Evolutionary conservation across 2,888 invertebrate species (phyloP).

Genomic region (Hypomecis punctinalis): DNA sequence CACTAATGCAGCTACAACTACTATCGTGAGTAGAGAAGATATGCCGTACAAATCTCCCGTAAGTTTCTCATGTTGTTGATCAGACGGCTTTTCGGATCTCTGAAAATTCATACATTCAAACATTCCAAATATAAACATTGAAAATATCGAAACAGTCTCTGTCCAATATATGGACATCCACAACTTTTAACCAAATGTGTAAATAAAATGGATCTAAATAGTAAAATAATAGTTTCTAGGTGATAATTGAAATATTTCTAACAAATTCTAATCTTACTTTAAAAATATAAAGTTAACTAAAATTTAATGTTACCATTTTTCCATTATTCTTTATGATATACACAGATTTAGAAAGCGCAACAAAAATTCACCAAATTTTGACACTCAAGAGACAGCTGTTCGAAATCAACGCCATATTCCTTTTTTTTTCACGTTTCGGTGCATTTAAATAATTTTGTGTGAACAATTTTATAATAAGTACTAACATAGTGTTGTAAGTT

Average conservation of each 20-base stretch:
- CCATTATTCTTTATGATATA: constrained; percentile 24
- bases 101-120: constrained; percentile 23
- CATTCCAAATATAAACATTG: constrained; percentile 21
- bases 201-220: constrained; percentile 24
- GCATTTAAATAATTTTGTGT: too few species aligned
- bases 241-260: constrained; percentile 22
- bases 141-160: constrained; percentile 23
- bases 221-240: constrained; percentile 19
- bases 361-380: constrained; percentile 23
- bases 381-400: constrained; percentile 25
- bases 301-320: too few species aligned
- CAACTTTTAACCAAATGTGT: constrained; percentile 23
- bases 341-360: constrained; percentile 17
- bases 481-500: too few species aligned
- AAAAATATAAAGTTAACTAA: too few species aligned
- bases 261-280: constrained; percentile 26
- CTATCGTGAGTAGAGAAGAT: too few species aligned
- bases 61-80: constrained; percentile 23
- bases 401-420: constrained; percentile 22
- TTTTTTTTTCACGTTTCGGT: constrained; percentile 26
- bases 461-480: too few species aligned
- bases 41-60: constrained; percentile 21
- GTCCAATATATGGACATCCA: constrained; percentile 31
- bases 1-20: too few species aligned
- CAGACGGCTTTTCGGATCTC: constrained; percentile 19